Conservation (phyloP, 1,140 invertebrate genomes). For the Atta colombica region DNA sequence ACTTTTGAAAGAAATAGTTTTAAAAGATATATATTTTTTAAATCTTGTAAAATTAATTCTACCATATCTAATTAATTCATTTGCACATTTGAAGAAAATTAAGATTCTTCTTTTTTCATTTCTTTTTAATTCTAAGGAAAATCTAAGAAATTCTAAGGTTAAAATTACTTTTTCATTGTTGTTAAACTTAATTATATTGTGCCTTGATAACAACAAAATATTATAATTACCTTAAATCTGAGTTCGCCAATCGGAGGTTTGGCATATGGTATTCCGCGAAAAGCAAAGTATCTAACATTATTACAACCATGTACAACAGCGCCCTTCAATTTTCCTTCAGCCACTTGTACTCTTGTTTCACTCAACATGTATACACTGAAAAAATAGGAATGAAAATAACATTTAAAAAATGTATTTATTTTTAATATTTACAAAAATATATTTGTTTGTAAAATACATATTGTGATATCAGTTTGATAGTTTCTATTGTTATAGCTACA, state of each 20-base stretch:
- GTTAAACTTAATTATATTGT: too few species aligned
- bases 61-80: not conserved
- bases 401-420: not conserved
- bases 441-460: not conserved
- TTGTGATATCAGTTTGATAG: not conserved
- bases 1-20: too few species aligned
- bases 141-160: too few species aligned
- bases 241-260: slow-evolving; percentile 70
- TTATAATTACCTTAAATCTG: slow-evolving; percentile 71
- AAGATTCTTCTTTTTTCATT: not conserved
- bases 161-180: not conserved
- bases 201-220: not conserved
- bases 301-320: slow-evolving; percentile 35
- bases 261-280: slow-evolving; percentile 79
- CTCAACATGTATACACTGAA: not conserved
- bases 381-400: not conserved
- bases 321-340: slow-evolving; percentile 70
- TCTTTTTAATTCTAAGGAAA: not conserved
- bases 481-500: not conserved
- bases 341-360: not conserved
- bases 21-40: not conserved
- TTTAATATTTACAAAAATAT: not conserved
- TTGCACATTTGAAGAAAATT: not conserved
- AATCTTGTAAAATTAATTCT: not conserved
- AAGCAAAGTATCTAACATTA: slow-evolving; percentile 71